Conservation (phyloP, 2,113 vertebrate genomes). For the Riparia riparia region DNA sequence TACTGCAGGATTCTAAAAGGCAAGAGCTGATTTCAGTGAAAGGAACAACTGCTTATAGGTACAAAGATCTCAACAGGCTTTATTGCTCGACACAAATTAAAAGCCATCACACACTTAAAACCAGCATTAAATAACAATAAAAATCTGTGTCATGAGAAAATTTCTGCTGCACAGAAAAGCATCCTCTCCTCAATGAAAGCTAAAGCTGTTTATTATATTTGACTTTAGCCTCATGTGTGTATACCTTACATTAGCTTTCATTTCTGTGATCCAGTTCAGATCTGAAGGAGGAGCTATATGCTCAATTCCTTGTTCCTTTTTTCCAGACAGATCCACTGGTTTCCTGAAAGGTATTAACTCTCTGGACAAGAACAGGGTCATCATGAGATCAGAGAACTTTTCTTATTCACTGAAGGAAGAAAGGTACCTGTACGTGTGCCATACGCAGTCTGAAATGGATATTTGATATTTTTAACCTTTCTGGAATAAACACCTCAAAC, state of each 20-base stretch:
- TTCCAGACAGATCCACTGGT: not conserved
- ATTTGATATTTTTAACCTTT: not conserved
- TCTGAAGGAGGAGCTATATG: not conserved
- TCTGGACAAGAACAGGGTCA: not conserved
- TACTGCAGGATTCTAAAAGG: not conserved
- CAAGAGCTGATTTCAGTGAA: not conserved
- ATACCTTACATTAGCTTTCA: not conserved
- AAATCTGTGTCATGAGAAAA: not conserved
- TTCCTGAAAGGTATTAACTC: not conserved
- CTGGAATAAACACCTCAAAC: not conserved
- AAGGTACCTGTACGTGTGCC: not conserved
- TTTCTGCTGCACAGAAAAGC: not conserved
- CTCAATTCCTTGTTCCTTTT: not conserved
- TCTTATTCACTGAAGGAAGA: not conserved
- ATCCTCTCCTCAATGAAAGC: not conserved
- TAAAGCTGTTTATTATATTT: not conserved
- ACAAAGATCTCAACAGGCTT: conserved; percentile 13
- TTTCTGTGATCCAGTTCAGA: not conserved
- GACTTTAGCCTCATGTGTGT: not conserved
- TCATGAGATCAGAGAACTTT: not conserved
- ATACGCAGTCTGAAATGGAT: not conserved
- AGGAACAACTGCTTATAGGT: not conserved
- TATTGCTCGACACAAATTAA: conserved; percentile 28
- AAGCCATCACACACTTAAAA: not conserved
- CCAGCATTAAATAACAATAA: conserved; percentile 9